phyloP scores from a whole-genome alignment of 2,888 invertebrate genomes.

The Mythimna albipuncta region DNA sequence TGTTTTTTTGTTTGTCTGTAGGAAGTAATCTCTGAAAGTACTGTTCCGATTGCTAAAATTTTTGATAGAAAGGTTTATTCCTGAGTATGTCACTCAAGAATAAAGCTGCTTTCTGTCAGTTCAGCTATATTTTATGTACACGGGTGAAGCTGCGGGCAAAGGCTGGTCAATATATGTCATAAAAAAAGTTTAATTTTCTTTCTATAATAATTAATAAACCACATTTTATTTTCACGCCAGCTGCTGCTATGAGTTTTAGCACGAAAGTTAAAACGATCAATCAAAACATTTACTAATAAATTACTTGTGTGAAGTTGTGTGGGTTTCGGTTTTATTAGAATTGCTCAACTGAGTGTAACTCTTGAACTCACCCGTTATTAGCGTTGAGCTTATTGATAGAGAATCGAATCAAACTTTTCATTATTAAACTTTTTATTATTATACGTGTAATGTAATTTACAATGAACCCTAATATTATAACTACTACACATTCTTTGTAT shows the following conservation, averaged over 20 bases:
- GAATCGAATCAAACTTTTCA: background rate
- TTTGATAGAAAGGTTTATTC: too few relatives aligned
- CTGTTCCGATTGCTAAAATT: too few relatives aligned
- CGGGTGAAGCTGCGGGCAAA: too few relatives aligned
- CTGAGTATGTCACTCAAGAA: too few relatives aligned
- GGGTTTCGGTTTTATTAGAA: constrained; percentile 1
- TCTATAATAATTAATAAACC: background rate
- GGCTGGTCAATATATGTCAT: too few relatives aligned
- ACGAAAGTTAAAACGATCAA: constrained; percentile 32
- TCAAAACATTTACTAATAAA: constrained; percentile 26
- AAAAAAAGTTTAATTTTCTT: background rate
- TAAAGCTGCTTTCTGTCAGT: too few relatives aligned
- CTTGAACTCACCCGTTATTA: constrained; percentile 5
- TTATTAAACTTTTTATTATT: background rate
- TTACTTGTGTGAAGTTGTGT: constrained; percentile 1
- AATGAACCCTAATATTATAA: too few relatives aligned
- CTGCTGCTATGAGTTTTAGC: constrained; percentile 9
- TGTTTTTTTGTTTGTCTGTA: too few relatives aligned
- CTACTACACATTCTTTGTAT: too few relatives aligned
- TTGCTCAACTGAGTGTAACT: constrained; percentile 1
- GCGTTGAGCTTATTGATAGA: background rate
- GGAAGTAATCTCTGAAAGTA: too few relatives aligned
- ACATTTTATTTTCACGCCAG: constrained; percentile 11
- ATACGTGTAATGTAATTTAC: too few relatives aligned
- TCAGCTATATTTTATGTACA: too few relatives aligned